Base-by-base conservation (phyloP, 2,888 invertebrate genomes). In the Brachypterus glaber region DNA sequence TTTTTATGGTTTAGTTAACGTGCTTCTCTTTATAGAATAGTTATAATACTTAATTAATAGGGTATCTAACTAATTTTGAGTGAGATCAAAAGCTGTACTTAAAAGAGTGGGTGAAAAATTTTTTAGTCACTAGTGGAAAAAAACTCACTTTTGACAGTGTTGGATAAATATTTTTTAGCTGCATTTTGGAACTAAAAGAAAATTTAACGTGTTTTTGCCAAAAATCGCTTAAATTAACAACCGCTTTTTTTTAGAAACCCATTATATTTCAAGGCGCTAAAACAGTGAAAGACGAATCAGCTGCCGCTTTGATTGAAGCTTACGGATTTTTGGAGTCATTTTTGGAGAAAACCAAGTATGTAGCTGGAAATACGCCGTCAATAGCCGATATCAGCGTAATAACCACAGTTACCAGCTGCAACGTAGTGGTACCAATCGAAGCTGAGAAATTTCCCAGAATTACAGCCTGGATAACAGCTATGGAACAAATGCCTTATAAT, bases 261-360 rank as follows among this genome's bases (percentile, higher is more conserved):
- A n/a, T 51, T 12, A 41, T 50, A 34, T 47, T 41, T 25, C 41
- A 39, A 17, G 42, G 45, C 1, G 29, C 21, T n/a, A 50, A 43
- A 30, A 26, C 29, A 2, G 35, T 50, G 2, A 18, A 39, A 13
- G 14, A 37, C 24, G 41, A 44, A 5, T 3, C 30, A 5, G 11
- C 36, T 11, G 35, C 37, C 13, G 21, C 24, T 9, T 17, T 41
- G 5, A 40, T 40, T 17, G 47, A 47, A 25, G 27, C 62, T 0
- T 68, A 73, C 37, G 58, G 47, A 1, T 66, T 68, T 37, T 34
- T 73, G 17, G 73, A 76, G 46, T 53, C 50, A 2, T 72, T 70
- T 43, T 60, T 76, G 1, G 57, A 58, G 4, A 61, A 58, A 3
- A 60, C 64, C 1, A 61, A 68, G 21, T 77, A 68, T 58, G 55